Percentiles rank a stretch among this genome's conserved stretches.
Evolutionary conservation across 2,113 vertebrate species (phyloP).

Genomic region (Microcebus murinus): DNA sequence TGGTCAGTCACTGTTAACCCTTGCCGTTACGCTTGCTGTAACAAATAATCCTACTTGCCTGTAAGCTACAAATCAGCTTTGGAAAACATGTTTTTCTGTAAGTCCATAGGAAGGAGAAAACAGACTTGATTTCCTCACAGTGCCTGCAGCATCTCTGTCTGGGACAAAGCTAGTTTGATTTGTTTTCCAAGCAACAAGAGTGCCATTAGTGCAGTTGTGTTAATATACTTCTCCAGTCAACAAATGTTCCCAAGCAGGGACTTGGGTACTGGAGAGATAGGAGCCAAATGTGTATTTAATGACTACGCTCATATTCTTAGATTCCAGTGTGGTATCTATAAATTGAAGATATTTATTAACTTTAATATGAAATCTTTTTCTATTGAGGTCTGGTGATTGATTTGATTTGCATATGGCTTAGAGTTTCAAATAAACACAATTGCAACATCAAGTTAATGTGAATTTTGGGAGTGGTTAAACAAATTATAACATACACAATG

Average conservation of each 20-base stretch:
- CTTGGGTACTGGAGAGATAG: background rate
- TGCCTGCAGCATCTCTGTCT: background rate
- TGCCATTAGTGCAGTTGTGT: background rate
- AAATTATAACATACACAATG: background rate
- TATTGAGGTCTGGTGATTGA: conserved; percentile 24
- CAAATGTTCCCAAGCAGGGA: background rate
- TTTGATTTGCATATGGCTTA: conserved; percentile 48
- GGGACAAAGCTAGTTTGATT: background rate
- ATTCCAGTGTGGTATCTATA: conserved; percentile 23
- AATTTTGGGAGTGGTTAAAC: conserved; percentile 12
- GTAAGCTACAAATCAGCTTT: background rate
- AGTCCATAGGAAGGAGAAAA: background rate
- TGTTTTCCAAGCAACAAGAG: background rate
- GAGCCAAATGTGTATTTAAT: conserved; percentile 61
- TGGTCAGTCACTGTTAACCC: too few species aligned
- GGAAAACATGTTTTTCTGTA: background rate
- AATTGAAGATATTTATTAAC: conserved; percentile 52
- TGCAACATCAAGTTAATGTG: conserved; percentile 44
- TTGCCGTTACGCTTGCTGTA: too few species aligned
- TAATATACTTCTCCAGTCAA: background rate
- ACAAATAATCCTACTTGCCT: background rate
- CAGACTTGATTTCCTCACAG: background rate
- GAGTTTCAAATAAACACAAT: conserved; percentile 48
- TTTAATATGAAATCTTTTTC: conserved; percentile 42
- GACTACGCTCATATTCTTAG: conserved; percentile 16